A percentile compares a stretch with the other conserved stretches of the same genome.
phyloP scores from a whole-genome alignment of 2,113 vertebrate genomes.

The Athene noctua region DNA sequence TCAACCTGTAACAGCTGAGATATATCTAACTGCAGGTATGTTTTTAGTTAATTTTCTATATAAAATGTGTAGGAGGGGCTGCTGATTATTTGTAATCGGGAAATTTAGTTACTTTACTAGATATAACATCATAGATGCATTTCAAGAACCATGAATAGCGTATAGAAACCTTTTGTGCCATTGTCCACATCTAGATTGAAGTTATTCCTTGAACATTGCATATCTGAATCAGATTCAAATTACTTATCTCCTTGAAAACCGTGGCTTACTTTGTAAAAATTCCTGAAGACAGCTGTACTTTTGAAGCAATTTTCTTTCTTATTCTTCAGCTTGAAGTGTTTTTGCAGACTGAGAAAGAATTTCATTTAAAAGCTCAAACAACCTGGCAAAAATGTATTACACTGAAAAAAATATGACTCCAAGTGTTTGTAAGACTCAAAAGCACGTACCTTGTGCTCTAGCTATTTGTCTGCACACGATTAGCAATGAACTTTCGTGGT shows the following conservation, averaged over 20 bases:
- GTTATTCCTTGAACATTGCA: slow-evolving; percentile 14
- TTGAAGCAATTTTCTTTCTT: slow-evolving; percentile 2
- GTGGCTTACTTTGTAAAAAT: background rate
- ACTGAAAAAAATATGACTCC: background rate
- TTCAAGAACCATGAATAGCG: background rate
- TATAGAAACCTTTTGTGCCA: background rate
- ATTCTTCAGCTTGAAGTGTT: background rate
- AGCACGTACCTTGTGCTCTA: background rate
- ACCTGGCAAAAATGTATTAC: background rate
- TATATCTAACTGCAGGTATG: background rate
- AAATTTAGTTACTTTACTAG: background rate
- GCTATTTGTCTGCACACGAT: background rate
- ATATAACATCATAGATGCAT: background rate
- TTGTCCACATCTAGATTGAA: slow-evolving; percentile 4
- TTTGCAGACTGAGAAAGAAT: slow-evolving; percentile 5
- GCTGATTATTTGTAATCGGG: background rate
- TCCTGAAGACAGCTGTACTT: slow-evolving; percentile 13
- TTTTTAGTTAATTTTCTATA: background rate
- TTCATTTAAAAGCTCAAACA: slow-evolving; percentile 26
- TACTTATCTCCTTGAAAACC: slow-evolving; percentile 8
- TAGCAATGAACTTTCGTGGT: background rate
- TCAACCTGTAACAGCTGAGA: background rate
- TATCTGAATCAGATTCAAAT: slow-evolving; percentile 45
- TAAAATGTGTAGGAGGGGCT: background rate
- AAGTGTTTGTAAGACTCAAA: background rate